Percentiles rank a stretch among this genome's conserved stretches.
phyloP scores from a whole-genome alignment of 2,888 invertebrate species.

The Drosophila antonietae region DNA sequence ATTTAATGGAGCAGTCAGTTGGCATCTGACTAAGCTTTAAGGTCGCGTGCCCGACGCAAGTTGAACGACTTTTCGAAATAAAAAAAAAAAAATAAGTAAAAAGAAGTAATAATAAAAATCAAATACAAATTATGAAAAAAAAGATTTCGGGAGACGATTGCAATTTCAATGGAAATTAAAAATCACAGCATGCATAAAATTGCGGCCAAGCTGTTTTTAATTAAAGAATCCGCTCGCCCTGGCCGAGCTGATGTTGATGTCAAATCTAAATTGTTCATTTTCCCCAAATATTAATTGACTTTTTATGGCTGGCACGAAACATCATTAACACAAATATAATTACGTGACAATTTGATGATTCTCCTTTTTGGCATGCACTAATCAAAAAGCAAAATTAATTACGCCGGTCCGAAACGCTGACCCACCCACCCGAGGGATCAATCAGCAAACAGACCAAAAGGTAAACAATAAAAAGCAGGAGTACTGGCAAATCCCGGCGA shows the following conservation, averaged over 20 bases:
- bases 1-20: constrained; percentile 56
- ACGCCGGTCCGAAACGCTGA: constrained; percentile 35
- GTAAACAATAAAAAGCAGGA: constrained; percentile 64
- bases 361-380: constrained; percentile 44
- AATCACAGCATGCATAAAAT: constrained; percentile 63
- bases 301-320: constrained; percentile 62
- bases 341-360: constrained; percentile 81
- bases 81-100: background rate
- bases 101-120: background rate
- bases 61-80: constrained; percentile 36
- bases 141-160: constrained; percentile 9
- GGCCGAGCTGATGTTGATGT: constrained; percentile 22
- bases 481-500: constrained; percentile 56
- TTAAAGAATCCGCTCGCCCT: constrained; percentile 45
- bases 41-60: constrained; percentile 55
- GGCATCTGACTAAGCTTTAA: constrained; percentile 26
- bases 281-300: constrained; percentile 75
- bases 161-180: constrained; percentile 63
- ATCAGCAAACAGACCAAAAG: constrained; percentile 72
- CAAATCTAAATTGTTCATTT: constrained; percentile 61
- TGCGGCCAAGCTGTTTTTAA: constrained; percentile 64
- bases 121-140: constrained; percentile 1
- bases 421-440: constrained; percentile 69
- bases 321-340: constrained; percentile 80
- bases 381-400: constrained; percentile 68